Base-by-base conservation (phyloP, 2,797 vertebrate genomes). In the Austrolebias charrua region DNA sequence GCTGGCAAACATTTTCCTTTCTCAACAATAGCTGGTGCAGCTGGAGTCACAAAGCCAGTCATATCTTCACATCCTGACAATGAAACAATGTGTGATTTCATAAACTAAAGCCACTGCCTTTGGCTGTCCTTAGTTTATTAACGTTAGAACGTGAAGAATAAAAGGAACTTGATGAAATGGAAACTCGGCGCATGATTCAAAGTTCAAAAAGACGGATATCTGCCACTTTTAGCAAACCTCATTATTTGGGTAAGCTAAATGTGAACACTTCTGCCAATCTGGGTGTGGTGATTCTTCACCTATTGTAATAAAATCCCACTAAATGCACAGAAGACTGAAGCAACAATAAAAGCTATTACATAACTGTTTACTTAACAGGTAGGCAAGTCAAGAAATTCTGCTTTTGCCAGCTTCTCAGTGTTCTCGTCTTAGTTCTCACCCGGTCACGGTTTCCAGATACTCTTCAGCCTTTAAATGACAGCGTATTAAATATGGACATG, bases 81-180 rank as follows among this genome's bases (percentile, higher is more conserved):
- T 59, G 76, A 82, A 63, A 66, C 71, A 59, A 81, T 75, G 61
- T 61, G 62, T 29, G 60, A 81, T 63, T 85, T 76, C 69, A 79
- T 63, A 35, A 78, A 76, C 62, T 60, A 76, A 61, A 50, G 55
- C 19, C n/a, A 48, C 55, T 66, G 31, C 73, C 73, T 58, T 66
- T 55, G 66, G 74, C 69, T 3, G 18, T 24, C 11, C 49, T 62
- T 4, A 35, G 13, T 64, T 63, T 52, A 15, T 40, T 58, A 63
- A 80, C 66, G 52, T 60, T 63, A 66, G 10, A 47, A 4, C 50
- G 54, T 19, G 55, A 46, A 46, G 48, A 79, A 79, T 51, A 73
- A 63, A 60, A 68, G 54, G 24, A 70, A 70, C 59, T 52, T 62
- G 48, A 82, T 82, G 53, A 75, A 76, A 84, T 74, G 69, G 76